Conservation (phyloP, 2,113 vertebrate species). For the Mohoua ochrocephala region DNA sequence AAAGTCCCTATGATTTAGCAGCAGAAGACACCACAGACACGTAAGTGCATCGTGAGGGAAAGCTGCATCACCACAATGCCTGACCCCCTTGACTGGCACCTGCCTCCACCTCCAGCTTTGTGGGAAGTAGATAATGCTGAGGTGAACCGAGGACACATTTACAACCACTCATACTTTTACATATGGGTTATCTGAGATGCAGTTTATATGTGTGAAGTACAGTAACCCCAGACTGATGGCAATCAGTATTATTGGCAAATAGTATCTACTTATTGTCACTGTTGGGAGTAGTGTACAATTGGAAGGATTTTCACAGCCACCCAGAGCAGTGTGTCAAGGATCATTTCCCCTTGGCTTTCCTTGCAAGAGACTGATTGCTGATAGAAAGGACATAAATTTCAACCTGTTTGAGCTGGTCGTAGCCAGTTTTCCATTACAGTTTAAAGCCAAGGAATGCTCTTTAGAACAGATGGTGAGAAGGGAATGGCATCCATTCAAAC, state of each 20-base stretch:
- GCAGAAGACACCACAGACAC: neutral
- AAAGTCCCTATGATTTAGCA: neutral
- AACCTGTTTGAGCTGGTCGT: neutral
- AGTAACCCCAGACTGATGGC: neutral
- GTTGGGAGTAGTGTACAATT: neutral
- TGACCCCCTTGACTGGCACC: neutral
- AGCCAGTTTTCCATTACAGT: neutral
- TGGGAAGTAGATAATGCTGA: neutral
- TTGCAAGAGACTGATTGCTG: constrained; percentile 39
- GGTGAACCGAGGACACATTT: neutral
- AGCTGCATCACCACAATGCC: rapidly evolving
- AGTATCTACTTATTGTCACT: neutral
- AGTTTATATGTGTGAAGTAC: neutral
- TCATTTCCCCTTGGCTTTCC: constrained; percentile 58
- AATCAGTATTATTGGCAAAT: constrained; percentile 4
- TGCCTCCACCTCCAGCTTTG: neutral
- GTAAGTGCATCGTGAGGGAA: rapidly evolving
- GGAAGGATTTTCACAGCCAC: constrained; percentile 33
- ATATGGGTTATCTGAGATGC: neutral
- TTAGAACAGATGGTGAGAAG: neutral
- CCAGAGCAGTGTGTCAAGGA: constrained; percentile 48
- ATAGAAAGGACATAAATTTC: constrained; percentile 20
- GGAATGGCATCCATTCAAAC: neutral
- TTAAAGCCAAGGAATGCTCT: constrained; percentile 25
- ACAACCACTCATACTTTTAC: neutral